A percentile compares a stretch with the other conserved stretches of the same genome.
Conservation (phyloP, 2,113 vertebrate genomes). For the Taxidea taxus region DNA sequence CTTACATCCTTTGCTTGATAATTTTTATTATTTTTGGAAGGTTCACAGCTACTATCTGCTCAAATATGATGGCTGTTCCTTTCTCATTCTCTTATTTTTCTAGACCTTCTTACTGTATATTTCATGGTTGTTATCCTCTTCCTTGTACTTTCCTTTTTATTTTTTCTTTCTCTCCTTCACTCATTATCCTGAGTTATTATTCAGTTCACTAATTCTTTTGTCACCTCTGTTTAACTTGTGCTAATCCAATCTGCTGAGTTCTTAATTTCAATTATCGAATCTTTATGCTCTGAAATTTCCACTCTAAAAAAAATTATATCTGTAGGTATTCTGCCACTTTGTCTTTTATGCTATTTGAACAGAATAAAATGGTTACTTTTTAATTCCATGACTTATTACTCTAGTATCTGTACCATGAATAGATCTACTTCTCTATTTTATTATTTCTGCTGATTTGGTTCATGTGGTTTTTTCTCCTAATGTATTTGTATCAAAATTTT, state of each 20-base stretch:
- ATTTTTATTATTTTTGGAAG: neutral
- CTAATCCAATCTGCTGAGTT: neutral
- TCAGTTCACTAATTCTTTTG: neutral
- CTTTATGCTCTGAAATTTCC: neutral
- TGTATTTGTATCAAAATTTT: neutral
- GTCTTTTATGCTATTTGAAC: neutral
- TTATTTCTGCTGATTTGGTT: neutral
- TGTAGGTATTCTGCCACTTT: neutral
- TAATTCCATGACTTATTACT: neutral
- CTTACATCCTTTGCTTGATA: neutral
- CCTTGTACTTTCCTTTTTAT: neutral
- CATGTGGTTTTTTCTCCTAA: neutral
- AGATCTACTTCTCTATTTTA: neutral
- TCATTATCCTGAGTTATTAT: neutral
- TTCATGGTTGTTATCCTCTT: neutral
- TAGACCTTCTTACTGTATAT: neutral
- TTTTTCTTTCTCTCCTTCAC: neutral
- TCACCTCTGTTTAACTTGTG: neutral
- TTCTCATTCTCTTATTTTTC: neutral
- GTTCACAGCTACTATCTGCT: neutral
- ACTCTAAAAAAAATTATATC: neutral
- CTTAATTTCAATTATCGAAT: neutral
- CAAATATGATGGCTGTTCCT: neutral
- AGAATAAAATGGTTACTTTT: neutral
- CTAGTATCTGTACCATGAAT: neutral